phyloP scores from a whole-genome alignment of 2,113 vertebrate species.

The Notechis scutatus region DNA sequence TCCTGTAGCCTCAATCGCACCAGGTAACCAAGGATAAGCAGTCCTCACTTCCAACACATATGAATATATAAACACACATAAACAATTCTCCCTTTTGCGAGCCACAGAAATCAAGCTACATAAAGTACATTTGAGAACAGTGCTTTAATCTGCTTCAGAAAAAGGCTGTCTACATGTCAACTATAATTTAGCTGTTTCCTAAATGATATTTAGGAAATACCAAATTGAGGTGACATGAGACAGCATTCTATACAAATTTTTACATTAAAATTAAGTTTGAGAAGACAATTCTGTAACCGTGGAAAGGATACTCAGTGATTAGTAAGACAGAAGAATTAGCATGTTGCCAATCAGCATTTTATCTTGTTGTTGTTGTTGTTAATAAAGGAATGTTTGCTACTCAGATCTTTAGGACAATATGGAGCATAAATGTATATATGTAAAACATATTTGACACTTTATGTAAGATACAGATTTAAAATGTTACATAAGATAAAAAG shows the following conservation, averaged over 20 bases:
- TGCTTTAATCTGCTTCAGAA: neutral
- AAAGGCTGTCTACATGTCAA: neutral
- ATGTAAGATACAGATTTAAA: neutral
- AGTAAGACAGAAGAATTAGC: neutral
- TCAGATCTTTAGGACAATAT: neutral
- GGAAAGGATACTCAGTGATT: neutral
- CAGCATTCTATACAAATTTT: neutral
- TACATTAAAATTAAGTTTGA: neutral
- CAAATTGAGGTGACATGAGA: neutral
- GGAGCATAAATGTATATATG: neutral
- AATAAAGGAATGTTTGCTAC: neutral
- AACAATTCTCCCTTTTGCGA: neutral
- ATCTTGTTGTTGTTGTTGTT: neutral
- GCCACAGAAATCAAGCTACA: neutral
- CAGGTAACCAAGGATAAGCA: constrained; percentile 3
- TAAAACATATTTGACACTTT: neutral
- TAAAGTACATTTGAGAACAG: neutral
- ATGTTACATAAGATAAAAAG: neutral
- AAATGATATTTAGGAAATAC: neutral
- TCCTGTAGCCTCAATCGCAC: neutral
- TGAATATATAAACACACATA: neutral
- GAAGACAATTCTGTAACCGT: neutral
- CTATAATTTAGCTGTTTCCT: neutral
- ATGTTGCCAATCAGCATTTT: neutral
- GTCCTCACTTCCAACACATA: neutral